Percentiles rank a stretch among this genome's conserved stretches.
These are phyloP conservation scores for Dynastes maya DNA, from an alignment of 2,888 invertebrate genomes.

Conservation along the genomic window DNA sequence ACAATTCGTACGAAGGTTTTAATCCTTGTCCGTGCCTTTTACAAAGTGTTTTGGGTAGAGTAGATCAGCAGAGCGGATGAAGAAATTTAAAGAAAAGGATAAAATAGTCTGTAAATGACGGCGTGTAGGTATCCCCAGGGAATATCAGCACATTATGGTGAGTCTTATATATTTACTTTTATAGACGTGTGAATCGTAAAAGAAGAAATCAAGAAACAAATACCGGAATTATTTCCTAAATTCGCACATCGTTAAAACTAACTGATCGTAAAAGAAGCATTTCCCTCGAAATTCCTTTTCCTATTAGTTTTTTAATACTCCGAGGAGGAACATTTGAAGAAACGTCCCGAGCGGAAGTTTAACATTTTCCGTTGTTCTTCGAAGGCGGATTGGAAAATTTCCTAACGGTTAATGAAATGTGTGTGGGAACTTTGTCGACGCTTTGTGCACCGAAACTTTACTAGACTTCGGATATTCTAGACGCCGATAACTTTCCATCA, in stretches of 20 bases:
- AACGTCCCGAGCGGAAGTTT: conserved; percentile 16
- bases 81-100: too few species aligned
- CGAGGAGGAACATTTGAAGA: conserved; percentile 33
- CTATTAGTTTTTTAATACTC: conserved; percentile 40
- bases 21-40: too few species aligned
- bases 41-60: too few species aligned
- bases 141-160: not conserved
- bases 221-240: conserved; percentile 23
- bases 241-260: conserved; percentile 33
- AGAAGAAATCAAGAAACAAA: conserved; percentile 16
- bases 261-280: conserved; percentile 33
- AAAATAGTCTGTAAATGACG: too few species aligned
- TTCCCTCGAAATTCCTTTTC: conserved; percentile 24
- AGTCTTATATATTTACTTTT: conserved; percentile 17
- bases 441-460: conserved; percentile 24
- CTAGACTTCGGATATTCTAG: conserved; percentile 32
- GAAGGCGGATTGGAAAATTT: conserved; percentile 40
- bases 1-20: too few species aligned
- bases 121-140: not conserved
- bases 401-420: conserved; percentile 43
- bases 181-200: conserved; percentile 21
- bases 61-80: too few species aligned
- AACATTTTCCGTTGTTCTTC: conserved; percentile 24
- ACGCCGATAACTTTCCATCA: conserved; percentile 43
- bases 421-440: conserved; percentile 28